Conservation (phyloP, 2,797 vertebrate species). For the Balearica regulorum region DNA sequence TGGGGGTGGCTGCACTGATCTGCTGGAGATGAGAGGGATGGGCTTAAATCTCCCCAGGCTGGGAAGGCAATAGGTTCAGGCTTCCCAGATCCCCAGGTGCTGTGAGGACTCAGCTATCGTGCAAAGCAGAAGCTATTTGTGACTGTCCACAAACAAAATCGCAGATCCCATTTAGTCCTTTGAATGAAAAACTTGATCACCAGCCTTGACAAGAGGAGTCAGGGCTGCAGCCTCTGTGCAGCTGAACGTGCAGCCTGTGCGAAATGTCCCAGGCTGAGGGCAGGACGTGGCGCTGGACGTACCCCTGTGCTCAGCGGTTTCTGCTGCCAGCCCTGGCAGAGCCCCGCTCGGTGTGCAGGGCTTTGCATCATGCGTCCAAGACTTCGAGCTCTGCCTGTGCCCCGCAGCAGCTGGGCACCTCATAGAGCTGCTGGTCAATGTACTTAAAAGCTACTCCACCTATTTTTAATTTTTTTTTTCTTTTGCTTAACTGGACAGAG, state of each 20-base stretch:
- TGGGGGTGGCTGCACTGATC: accelerated
- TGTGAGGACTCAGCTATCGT: accelerated
- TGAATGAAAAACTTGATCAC: neutral
- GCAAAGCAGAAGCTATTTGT: neutral
- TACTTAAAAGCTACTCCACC: neutral
- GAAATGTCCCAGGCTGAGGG: neutral
- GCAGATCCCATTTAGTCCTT: neutral
- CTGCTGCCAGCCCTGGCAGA: neutral
- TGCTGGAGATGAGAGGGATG: neutral
- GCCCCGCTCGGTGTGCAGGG: accelerated
- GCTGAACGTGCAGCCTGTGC: accelerated
- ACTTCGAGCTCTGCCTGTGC: neutral
- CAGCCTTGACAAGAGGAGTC: neutral
- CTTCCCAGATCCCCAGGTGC: neutral
- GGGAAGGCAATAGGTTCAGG: neutral
- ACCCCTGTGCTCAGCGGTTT: neutral
- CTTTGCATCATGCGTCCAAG: neutral
- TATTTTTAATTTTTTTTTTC: neutral
- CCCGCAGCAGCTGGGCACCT: neutral
- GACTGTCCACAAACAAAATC: accelerated
- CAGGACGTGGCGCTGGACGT: accelerated
- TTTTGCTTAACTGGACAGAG: neutral
- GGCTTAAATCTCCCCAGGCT: neutral
- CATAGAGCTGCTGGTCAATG: neutral
- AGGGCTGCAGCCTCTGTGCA: neutral